phyloP scores from a whole-genome alignment of 1,140 invertebrate genomes.

The Drosophila kepulauana region DNA sequence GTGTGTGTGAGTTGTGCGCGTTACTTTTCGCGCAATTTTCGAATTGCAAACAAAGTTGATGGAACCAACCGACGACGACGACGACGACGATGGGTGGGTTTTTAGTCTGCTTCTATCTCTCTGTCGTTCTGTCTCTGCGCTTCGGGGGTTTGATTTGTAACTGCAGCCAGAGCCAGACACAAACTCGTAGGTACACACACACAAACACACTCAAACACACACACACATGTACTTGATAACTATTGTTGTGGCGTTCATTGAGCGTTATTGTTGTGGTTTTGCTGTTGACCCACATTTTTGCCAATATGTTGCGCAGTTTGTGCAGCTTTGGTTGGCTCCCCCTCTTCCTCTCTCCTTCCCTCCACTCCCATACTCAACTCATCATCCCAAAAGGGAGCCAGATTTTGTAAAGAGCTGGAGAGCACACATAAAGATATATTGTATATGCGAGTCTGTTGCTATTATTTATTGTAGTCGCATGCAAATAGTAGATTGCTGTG shows the following conservation, averaged over 20 bases:
- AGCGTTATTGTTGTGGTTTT: conserved; percentile 72
- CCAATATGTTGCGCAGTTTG: conserved; percentile 73
- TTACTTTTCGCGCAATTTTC: conserved; percentile 75
- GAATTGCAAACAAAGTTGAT: conserved; percentile 73
- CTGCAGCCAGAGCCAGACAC: conserved; percentile 46
- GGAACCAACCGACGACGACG: conserved; percentile 55
- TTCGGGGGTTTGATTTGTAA: conserved; percentile 50
- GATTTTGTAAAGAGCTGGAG: neutral
- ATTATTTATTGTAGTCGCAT: neutral
- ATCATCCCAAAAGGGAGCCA: conserved; percentile 1
- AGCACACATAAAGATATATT: neutral
- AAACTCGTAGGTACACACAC: conserved; percentile 17
- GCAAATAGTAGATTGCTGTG: neutral
- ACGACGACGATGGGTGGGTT: conserved; percentile 46
- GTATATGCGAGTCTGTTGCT: neutral
- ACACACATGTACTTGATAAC: conserved; percentile 51
- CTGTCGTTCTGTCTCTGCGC: neutral
- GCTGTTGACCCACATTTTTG: conserved; percentile 79
- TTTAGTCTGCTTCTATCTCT: conserved; percentile 10
- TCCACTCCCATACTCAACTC: neutral
- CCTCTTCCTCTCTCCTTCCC: too few species aligned
- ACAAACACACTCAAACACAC: neutral
- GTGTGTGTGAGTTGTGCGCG: conserved; percentile 50
- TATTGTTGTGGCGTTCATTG: conserved; percentile 75
- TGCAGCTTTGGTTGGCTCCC: conserved; percentile 26